phyloP scores from a whole-genome alignment of 2,797 vertebrate genomes.

The Xerus rutilus region DNA sequence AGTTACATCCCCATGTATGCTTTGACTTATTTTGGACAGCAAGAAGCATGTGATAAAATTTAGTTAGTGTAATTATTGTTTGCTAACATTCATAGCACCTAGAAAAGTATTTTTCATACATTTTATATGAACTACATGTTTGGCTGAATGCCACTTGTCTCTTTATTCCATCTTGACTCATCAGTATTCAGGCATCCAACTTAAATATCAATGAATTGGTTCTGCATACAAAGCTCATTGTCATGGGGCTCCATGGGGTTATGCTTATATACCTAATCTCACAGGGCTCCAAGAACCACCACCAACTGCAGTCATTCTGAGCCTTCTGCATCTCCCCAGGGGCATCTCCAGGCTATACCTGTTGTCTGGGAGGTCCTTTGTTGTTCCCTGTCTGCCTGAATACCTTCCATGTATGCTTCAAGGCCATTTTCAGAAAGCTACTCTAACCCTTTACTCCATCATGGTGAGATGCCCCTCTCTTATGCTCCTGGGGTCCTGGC shows the following conservation, averaged over 20 bases:
- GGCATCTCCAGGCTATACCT: not conserved
- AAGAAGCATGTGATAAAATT: not conserved
- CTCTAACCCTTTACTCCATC: not conserved
- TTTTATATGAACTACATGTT: not conserved
- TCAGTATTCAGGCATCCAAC: not conserved
- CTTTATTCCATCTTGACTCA: not conserved
- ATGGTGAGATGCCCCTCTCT: not conserved
- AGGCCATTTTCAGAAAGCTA: not conserved
- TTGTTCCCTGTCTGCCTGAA: not conserved
- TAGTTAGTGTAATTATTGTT: not conserved
- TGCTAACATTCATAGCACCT: not conserved
- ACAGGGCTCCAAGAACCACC: accelerated
- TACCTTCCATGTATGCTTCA: not conserved
- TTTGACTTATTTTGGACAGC: not conserved
- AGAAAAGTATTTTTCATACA: not conserved
- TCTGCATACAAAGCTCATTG: not conserved
- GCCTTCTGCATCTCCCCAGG: too few species aligned
- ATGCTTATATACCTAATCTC: not conserved
- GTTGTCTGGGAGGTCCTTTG: not conserved
- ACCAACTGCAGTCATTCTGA: not conserved
- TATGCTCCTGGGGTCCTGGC: not conserved
- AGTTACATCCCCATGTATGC: not conserved
- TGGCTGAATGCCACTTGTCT: not conserved
- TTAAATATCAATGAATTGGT: not conserved
- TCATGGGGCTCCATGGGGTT: not conserved